These are phyloP conservation scores for Leptinotarsa defecta DNA, from an alignment of 1,140 invertebrate species.

Conservation along the genomic window DNA sequence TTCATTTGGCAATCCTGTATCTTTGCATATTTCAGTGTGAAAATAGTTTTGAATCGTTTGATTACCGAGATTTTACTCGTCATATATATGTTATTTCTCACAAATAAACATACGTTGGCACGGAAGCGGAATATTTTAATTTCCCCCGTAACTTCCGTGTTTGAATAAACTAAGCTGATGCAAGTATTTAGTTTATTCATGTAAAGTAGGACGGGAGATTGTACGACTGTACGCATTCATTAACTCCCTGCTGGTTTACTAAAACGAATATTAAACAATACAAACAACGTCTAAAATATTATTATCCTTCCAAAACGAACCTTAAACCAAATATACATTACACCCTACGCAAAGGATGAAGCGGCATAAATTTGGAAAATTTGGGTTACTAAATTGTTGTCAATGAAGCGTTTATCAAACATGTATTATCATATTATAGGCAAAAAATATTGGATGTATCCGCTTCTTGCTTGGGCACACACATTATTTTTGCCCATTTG, in stretches of 20 bases:
- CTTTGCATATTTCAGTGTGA: too few species aligned
- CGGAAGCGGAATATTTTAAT: too few species aligned
- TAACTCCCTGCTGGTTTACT: slow-evolving; percentile 45
- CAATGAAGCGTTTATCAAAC: slow-evolving; percentile 19
- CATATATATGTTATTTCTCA: too few species aligned
- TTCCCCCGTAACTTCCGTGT: neutral
- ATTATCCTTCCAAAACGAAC: slow-evolving; percentile 43
- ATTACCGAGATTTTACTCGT: too few species aligned
- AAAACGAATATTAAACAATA: slow-evolving; percentile 49
- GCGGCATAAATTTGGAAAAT: slow-evolving; percentile 25
- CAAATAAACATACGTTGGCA: too few species aligned
- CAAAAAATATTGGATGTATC: slow-evolving; percentile 18
- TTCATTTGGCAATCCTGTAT: too few species aligned
- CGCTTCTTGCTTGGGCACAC: neutral
- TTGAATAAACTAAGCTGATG: slow-evolving; percentile 20
- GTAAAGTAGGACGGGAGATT: slow-evolving; percentile 26
- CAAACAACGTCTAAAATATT: slow-evolving; percentile 48
- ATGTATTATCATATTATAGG: slow-evolving; percentile 17
- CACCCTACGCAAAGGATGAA: slow-evolving; percentile 28
- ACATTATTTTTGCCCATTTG: slow-evolving; percentile 7
- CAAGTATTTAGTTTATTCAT: slow-evolving; percentile 22
- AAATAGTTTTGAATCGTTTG: too few species aligned
- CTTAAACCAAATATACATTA: slow-evolving; percentile 32
- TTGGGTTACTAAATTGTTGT: slow-evolving; percentile 23
- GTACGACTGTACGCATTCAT: slow-evolving; percentile 47